Conservation (phyloP, 1,140 invertebrate genomes). For the Drosophila navojoa region DNA sequence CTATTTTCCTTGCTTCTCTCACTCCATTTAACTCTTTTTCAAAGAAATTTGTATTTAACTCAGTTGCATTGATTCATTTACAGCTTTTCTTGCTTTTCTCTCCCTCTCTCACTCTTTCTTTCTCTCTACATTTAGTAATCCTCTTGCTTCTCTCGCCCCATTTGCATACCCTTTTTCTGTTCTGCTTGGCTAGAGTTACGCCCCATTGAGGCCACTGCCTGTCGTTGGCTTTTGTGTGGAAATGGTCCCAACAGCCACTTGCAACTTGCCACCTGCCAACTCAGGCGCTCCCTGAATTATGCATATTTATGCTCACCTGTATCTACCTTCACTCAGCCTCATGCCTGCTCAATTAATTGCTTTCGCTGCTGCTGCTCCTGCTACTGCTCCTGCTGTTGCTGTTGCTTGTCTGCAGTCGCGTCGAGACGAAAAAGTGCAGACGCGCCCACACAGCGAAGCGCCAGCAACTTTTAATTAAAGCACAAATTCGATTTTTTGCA, state of each 20-base stretch:
- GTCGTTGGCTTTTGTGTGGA: constrained; percentile 22
- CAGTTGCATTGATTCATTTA: no score
- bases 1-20: not conserved
- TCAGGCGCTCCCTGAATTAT: constrained; percentile 48
- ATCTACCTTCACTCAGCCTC: constrained; percentile 20
- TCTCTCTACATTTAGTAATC: no score
- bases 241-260: constrained; percentile 44
- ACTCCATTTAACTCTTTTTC: constrained; percentile 1
- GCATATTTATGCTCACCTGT: constrained; percentile 75
- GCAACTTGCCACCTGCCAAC: constrained; percentile 10
- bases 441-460: constrained; percentile 38
- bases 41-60: no score
- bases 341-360: constrained; percentile 62
- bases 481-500: constrained; percentile 78
- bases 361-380: constrained; percentile 51
- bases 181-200: constrained; percentile 8
- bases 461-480: constrained; percentile 75
- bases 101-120: no score
- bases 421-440: constrained; percentile 31
- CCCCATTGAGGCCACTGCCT: constrained; percentile 35
- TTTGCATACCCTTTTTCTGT: constrained; percentile 15
- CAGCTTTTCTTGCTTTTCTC: no score
- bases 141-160: not conserved
- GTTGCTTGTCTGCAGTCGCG: constrained; percentile 16
- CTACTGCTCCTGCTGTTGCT: constrained; percentile 65